Percentiles rank a stretch among this genome's conserved stretches.
Conservation (phyloP, 2,797 vertebrate species). For the Paramormyrops hopkinsi region DNA sequence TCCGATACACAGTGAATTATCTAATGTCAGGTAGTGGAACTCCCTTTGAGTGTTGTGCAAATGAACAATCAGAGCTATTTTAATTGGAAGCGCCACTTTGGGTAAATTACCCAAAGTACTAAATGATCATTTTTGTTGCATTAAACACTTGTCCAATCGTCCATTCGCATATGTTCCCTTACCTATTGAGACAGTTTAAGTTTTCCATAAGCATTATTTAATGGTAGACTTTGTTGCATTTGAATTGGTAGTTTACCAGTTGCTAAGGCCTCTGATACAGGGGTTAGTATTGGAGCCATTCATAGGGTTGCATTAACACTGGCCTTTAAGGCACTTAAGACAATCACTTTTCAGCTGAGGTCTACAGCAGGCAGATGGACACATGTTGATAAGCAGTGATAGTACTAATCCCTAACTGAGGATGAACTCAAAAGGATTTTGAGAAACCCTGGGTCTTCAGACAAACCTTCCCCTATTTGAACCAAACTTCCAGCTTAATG, state of each 20-base stretch:
- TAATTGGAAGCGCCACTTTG: not conserved
- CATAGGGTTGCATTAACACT: not conserved
- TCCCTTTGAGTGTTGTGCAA: not conserved
- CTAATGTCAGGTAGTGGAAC: not conserved
- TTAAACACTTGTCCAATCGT: not conserved
- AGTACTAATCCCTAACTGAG: not conserved
- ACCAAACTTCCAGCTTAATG: not conserved
- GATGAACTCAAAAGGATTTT: not conserved
- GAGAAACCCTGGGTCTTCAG: not conserved
- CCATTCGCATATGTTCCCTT: not conserved
- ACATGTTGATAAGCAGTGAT: not conserved
- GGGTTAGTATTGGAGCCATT: not conserved
- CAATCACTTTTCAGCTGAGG: not conserved
- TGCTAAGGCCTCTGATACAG: not conserved
- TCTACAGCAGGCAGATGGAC: not conserved
- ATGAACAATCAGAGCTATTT: not conserved
- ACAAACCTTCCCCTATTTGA: not conserved
- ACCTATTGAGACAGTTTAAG: not conserved
- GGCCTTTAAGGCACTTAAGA: slow-evolving; percentile 13
- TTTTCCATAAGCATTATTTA: not conserved
- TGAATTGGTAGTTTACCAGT: not conserved
- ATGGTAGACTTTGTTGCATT: not conserved
- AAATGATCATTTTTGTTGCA: not conserved
- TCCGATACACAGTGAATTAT: not conserved
- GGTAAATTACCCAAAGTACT: not conserved